Evolutionary conservation across 2,797 vertebrate species (phyloP).

Genomic region (Tachyglossus aculeatus): DNA sequence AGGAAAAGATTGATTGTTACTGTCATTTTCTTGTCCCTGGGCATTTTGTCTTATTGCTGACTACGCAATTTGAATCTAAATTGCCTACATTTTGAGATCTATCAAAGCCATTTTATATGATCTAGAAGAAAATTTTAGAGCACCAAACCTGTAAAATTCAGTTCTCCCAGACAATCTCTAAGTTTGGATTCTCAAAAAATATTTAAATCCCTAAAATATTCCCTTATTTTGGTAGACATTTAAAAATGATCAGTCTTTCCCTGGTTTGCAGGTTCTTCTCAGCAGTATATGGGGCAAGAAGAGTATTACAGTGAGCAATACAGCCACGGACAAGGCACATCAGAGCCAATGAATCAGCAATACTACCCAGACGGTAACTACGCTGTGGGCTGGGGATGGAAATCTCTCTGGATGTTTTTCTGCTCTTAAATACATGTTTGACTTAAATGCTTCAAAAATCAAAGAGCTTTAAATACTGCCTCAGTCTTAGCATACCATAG

Average conservation of each 20-base stretch:
- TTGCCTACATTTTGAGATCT: neutral
- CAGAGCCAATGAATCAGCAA: conserved; percentile 90
- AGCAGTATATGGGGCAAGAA: conserved; percentile 93
- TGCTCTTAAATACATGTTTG: too few relatives aligned
- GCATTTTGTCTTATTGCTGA: neutral
- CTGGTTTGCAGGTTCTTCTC: conserved; percentile 86
- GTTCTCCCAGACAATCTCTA: conserved; percentile 2
- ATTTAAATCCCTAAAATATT: neutral
- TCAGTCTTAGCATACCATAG: too few relatives aligned
- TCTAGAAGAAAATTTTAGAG: neutral
- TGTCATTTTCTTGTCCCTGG: neutral
- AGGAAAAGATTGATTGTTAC: neutral
- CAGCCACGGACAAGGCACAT: conserved; percentile 88
- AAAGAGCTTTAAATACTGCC: too few relatives aligned
- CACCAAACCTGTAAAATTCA: neutral
- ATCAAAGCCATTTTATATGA: conserved; percentile 2
- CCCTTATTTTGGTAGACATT: rapidly evolving
- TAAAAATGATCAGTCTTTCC: conserved; percentile 35
- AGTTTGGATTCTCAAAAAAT: neutral
- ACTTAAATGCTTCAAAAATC: too few relatives aligned
- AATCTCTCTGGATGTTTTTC: too few relatives aligned
- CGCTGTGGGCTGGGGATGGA: conserved; percentile 2
- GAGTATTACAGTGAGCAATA: conserved; percentile 95
- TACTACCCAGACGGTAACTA: conserved; percentile 94
- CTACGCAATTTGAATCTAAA: neutral